phyloP scores from a whole-genome alignment of 2,113 vertebrate genomes.

The Cryptomyrus ogoouensis region DNA sequence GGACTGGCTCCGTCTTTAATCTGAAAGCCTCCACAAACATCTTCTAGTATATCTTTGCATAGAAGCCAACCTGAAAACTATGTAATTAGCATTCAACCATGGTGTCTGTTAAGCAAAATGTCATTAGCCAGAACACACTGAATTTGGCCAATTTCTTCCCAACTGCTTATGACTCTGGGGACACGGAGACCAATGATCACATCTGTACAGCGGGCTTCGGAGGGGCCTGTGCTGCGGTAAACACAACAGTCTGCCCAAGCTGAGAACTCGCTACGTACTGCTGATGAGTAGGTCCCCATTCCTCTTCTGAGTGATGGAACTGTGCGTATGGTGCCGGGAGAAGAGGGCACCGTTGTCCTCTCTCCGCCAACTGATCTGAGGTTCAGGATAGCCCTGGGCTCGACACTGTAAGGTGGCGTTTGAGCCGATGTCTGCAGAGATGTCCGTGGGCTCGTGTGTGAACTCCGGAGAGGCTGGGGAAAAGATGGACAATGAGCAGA shows the following conservation, averaged over 20 bases:
- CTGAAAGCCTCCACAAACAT: neutral
- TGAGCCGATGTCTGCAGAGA: constrained; percentile 75
- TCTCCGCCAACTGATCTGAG: constrained; percentile 75
- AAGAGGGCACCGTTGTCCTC: constrained; percentile 63
- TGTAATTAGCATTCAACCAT: neutral
- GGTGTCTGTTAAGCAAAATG: neutral
- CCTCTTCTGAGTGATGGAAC: constrained; percentile 65
- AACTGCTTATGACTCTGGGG: neutral
- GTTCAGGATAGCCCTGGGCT: constrained; percentile 76
- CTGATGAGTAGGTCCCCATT: constrained; percentile 71
- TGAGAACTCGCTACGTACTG: constrained; percentile 54
- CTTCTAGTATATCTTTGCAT: neutral
- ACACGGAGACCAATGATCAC: neutral
- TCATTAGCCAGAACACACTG: neutral
- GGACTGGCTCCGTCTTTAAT: neutral
- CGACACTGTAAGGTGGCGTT: constrained; percentile 75
- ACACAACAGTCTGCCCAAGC: neutral
- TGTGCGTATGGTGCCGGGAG: constrained; percentile 55
- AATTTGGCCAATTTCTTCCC: neutral
- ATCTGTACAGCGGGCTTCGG: neutral
- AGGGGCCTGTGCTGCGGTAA: neutral
- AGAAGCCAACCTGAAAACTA: neutral
- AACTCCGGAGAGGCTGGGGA: constrained; percentile 76
- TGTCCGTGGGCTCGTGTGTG: constrained; percentile 67
- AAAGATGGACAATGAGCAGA: constrained; percentile 17